Conservation (phyloP, 2,888 invertebrate genomes). For the Nomada goodeniana region DNA sequence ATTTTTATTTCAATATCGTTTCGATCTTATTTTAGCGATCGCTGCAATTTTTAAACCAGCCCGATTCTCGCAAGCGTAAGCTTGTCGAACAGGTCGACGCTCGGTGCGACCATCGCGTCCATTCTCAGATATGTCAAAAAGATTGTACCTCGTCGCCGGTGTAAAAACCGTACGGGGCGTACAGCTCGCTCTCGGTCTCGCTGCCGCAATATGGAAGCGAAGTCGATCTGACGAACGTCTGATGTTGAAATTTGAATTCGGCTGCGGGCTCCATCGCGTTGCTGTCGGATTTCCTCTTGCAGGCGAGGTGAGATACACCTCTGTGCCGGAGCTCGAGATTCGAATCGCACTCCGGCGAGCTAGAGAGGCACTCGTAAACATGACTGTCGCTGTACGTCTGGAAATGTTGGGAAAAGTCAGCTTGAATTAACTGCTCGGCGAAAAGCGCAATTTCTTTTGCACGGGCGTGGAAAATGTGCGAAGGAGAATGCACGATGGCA, state of each 20-base stretch:
- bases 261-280: slow-evolving; percentile 85
- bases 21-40: neutral
- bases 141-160: slow-evolving; percentile 86
- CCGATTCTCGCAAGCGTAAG: too few species aligned
- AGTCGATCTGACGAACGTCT: slow-evolving; percentile 86
- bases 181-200: slow-evolving; percentile 93
- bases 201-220: slow-evolving; percentile 93
- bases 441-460: neutral
- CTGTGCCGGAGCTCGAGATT: slow-evolving; percentile 85
- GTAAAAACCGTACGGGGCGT: slow-evolving; percentile 92
- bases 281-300: slow-evolving; percentile 85
- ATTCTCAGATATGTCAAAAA: neutral
- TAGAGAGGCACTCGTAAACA: slow-evolving; percentile 88
- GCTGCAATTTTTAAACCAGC: neutral
- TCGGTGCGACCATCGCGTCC: neutral
- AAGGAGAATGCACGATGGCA: neutral
- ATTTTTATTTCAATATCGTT: neutral
- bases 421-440: slow-evolving; percentile 1
- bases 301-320: slow-evolving; percentile 81
- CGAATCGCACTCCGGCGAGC: slow-evolving; percentile 89
- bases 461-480: neutral
- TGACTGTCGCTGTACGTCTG: slow-evolving; percentile 86
- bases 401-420: slow-evolving; percentile 64
- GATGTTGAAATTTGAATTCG: slow-evolving; percentile 87
- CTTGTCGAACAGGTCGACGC: neutral